Conservation (phyloP, 2,113 vertebrate genomes). For the Ammodramus savannarum region DNA sequence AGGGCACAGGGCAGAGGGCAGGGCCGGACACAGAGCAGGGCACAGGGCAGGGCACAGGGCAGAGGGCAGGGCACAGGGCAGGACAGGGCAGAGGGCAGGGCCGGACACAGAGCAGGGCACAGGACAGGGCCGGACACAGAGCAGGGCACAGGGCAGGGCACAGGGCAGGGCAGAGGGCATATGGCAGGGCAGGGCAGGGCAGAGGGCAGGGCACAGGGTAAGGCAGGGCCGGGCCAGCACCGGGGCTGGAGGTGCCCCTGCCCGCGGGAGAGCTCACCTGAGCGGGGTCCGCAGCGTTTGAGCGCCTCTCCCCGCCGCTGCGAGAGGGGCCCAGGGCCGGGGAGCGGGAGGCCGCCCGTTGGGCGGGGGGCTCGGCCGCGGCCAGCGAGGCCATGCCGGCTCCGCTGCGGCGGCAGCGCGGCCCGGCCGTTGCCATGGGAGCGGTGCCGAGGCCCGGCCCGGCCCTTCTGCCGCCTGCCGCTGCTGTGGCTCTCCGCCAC, state of each 20-base stretch:
- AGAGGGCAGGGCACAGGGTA: neutral
- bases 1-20: no score
- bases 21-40: no score
- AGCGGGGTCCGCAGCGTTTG: no score
- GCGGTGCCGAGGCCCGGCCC: neutral
- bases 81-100: no score
- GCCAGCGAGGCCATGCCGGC: neutral
- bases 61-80: no score
- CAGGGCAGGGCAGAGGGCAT: no score
- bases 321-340: neutral
- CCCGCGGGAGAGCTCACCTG: neutral
- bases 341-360: neutral
- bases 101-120: neutral
- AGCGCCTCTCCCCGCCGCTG: neutral
- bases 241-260: neutral
- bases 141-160: no score
- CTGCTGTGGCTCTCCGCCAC: rapidly evolving
- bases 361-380: neutral
- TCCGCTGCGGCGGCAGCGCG: no score
- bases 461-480: rapidly evolving
- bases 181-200: rapidly evolving
- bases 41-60: no score
- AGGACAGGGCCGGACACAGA: no score
- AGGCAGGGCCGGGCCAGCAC: neutral
- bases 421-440: constrained; percentile 59